Conservation (phyloP, 2,797 vertebrate species). For the Acipenser transmontanus region DNA sequence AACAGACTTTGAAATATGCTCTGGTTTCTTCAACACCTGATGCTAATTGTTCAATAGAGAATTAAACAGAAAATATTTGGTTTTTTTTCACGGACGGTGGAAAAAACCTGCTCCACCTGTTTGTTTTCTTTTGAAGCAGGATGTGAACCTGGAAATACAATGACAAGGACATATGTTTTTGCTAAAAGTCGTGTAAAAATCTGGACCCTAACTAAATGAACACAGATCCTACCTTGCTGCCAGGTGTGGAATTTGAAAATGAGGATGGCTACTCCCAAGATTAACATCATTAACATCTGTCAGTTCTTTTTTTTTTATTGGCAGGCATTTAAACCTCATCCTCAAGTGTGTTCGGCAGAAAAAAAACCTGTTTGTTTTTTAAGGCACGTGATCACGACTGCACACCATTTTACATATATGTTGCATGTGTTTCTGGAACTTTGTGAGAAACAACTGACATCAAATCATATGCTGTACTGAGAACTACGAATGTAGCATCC, state of each 20-base stretch:
- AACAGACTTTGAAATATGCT: constrained; percentile 34
- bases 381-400: too few species aligned
- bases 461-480: too few species aligned
- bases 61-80: constrained; percentile 23
- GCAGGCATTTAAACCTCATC: too few species aligned
- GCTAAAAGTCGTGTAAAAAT: not conserved
- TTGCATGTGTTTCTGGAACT: too few species aligned
- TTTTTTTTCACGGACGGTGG: not conserved
- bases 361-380: too few species aligned
- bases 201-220: not conserved
- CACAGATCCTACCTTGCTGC: not conserved
- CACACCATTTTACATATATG: too few species aligned
- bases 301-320: too few species aligned
- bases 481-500: too few species aligned
- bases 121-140: not conserved
- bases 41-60: constrained; percentile 21
- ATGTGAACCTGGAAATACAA: not conserved
- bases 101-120: not conserved
- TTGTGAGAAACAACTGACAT: too few species aligned
- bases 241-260: not conserved
- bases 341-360: too few species aligned
- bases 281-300: not conserved
- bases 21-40: constrained; percentile 33
- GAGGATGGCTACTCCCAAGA: not conserved
- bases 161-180: constrained; percentile 1